Base-by-base conservation (phyloP, 2,113 vertebrate genomes). In the Heteronetta atricapilla region DNA sequence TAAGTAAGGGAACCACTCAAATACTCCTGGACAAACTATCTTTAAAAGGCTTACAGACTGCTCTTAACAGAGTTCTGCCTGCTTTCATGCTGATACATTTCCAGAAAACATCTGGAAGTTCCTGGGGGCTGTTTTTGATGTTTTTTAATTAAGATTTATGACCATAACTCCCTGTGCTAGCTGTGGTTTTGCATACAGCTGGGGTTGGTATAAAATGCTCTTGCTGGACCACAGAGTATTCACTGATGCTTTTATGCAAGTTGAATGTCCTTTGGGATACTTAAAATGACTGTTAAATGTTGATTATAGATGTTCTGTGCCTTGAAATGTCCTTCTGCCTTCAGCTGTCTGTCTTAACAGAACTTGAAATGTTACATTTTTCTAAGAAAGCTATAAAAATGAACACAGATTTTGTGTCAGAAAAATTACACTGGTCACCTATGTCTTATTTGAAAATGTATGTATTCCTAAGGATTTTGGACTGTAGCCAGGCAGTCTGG, bases 351-450 rank as follows among this genome's bases (percentile, higher is more conserved):
- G 7, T 93, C 36, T 82, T 92, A 84, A 87, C 34, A 74, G 68
- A 88, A 90, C 46, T 73, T 91, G 67, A 88, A 72, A 86, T 78
- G 86, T 80, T 93, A 59, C 20, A 28, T 86, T 90, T 96, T 97
- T 90, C 60, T 89, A 96, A 88, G 52, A 74, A 80, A 96, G 80
- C 44, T 62, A 89, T 95, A 93, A 96, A 96, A 95, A 92, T n/a
- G 12, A 92, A 83, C 68, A 80, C 63, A 83, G 52, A 36, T 89
- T 70, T 83, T 96, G 90, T 94, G 94, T 92, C 81, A 81, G 20
- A 90, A 90, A 87, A 94, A 74, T 88, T 72, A 46, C 7, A 0
- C 56, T 95, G 56, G 73, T 95, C 86, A 53, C 11, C 79, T 55
- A 13, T 68, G 69, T 90, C 64, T 97, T 23, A 83, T 94, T 95